Evolutionary conservation across 2,113 vertebrate genomes (phyloP), one percentile per base, ranked within the genome.

Genomic region (Aramus guarauna): DNA sequence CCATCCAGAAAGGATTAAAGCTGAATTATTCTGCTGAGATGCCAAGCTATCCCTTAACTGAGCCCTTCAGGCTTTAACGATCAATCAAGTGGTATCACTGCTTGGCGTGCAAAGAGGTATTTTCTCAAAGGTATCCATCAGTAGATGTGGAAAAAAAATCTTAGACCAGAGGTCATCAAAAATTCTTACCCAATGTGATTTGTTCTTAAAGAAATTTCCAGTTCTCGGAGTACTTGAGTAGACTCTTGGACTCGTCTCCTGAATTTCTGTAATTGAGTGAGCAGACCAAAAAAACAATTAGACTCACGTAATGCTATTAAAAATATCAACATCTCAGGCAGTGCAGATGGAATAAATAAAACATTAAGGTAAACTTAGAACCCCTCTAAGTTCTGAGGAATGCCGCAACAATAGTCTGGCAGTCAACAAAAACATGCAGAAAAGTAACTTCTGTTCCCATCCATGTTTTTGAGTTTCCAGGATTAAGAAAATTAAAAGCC

Each of bases 171-270:
- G 41, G 30, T 34, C 43, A 37, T 36, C 47, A 60, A 48, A 75
- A n/a, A n/a, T 19, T 81, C 99, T 99, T 98, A 99, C 99, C 99
- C 99, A 24, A 99, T 99, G 77, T 99, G 98, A 98, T 99, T 99
- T 90, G 99, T 99, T 96, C 99, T 98, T 97, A 99, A 98, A 83
- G 99, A 99, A 98, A 99, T 99, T 98, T 99, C 99, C 98, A 99
- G 98, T 98, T 99, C 99, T 98, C 99, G 97, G 95, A 99, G 98
- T 94, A 99, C 99, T 98, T 99, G 99, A 67, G 99, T 99, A 53
- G 99, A 99, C 97, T 99, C 99, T 97, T 99, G 99, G 90, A 99
- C 99, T 98, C 99, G 97, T 93, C 99, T 98, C 96, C 99, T 98
- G 98, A 99, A 99, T 98, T 99, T 99, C 99, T 99, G 87, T 39